Base-by-base conservation (phyloP, 2,888 invertebrate species). In the Thecocarcelia acutangulata region DNA sequence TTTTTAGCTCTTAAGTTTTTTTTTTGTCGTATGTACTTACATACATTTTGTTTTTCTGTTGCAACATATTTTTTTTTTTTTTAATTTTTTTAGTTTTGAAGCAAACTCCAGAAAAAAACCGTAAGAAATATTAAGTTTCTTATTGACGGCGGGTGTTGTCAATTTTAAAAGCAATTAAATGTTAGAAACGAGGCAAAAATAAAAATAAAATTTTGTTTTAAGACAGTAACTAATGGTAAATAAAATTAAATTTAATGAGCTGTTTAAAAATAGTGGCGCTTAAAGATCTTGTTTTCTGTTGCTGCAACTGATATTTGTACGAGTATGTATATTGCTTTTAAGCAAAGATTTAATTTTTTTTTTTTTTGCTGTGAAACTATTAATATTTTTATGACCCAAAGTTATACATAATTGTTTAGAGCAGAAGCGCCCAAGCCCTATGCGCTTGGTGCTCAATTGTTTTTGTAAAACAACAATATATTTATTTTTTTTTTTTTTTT, bases 241-340 rank as follows among this genome's bases (percentile, higher is more conserved):
- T 68, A 79, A 76, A 80, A 77, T 66, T 74, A 79, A 56, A 82
- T 80, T 80, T 83, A 84, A 84, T 84, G 82, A 83, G 80, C 66
- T 46, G 61, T 42, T 76, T 79, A 33, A 56, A 76, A 66, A 66
- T 40, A 46, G 37, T 72, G 64, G 70, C 70, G 77, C 70, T 78
- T 42, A 44, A 15, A 64, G 72, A 72, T 59, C 52, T 72, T 58
- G 72, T 58, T 78, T 76, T 63, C 37, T 0, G 12, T 15, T 17
- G 44, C 69, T 17, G 24, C 28, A 40, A 46, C 44, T 50, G 66
- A 42, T 50, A 66, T 58, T 66, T 48, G 1, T 33, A n/a, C n/a
- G n/a, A n/a, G n/a, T n/a, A 44, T 24, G 19, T 40, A 4, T 44
- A 50, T 37, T 42, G 48, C 5, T 46, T 21, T 5, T 0, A 9